These are phyloP conservation scores for Lissonota sp. DNA, from an alignment of 2,888 invertebrate species.

Conservation along the genomic window DNA sequence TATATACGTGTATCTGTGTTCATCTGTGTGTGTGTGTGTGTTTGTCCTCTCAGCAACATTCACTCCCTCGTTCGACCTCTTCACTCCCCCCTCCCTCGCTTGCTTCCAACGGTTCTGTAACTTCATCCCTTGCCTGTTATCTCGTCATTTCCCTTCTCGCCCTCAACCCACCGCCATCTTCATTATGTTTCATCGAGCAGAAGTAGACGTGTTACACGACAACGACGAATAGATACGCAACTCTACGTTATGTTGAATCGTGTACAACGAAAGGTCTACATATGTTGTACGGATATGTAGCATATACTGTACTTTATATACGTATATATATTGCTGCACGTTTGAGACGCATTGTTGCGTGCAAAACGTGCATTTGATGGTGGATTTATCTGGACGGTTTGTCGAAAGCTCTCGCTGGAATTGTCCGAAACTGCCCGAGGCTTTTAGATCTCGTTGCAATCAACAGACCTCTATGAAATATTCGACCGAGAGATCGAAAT, in stretches of 20 bases:
- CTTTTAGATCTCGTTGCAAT: too few species aligned
- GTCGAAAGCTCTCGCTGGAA: too few species aligned
- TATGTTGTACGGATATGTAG: not conserved
- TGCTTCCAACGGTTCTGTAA: slow-evolving; percentile 42
- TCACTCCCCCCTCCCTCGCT: slow-evolving; percentile 45
- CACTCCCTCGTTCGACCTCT: slow-evolving; percentile 53
- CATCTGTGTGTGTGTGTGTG: not conserved
- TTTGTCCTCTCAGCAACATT: not conserved
- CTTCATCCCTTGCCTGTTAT: slow-evolving; percentile 49
- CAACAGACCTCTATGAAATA: too few species aligned
- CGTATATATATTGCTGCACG: too few species aligned
- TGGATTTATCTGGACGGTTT: too few species aligned
- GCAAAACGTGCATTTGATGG: too few species aligned
- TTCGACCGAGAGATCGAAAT: too few species aligned
- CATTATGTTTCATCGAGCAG: slow-evolving; percentile 45
- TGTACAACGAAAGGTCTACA: not conserved
- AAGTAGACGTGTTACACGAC: slow-evolving; percentile 34
- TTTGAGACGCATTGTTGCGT: too few species aligned
- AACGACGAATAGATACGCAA: slow-evolving; percentile 31
- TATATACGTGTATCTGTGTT: not conserved
- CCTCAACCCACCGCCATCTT: slow-evolving; percentile 34
- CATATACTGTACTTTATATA: too few species aligned
- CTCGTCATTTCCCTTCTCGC: slow-evolving; percentile 40
- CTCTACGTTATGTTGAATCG: not conserved
- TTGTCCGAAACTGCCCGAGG: too few species aligned